A percentile compares a stretch with the other conserved stretches of the same genome.
Evolutionary conservation across 2,888 invertebrate genomes (phyloP).

Genomic region (Phrixothrix hirtus): DNA sequence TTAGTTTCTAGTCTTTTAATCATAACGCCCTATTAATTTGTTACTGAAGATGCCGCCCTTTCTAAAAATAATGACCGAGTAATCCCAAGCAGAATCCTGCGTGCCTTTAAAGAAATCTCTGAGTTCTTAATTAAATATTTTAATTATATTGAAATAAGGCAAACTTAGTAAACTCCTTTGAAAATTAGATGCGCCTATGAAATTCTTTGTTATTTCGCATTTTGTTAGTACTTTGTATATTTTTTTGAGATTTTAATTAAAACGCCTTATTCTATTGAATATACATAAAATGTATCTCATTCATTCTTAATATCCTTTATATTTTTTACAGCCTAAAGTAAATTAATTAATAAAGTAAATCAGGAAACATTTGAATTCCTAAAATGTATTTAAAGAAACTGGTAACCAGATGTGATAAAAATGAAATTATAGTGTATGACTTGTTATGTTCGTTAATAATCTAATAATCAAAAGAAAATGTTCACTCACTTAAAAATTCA

Average conservation of each 20-base stretch:
- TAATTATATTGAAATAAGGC: constrained; percentile 40
- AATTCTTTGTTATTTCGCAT: constrained; percentile 42
- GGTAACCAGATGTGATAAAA: too few species aligned
- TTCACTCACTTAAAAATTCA: too few species aligned
- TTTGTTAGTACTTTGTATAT: constrained; percentile 31
- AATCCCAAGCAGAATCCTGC: constrained; percentile 23
- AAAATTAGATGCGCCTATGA: constrained; percentile 40
- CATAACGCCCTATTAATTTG: constrained; percentile 23
- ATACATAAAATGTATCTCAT: background rate
- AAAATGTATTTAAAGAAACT: too few species aligned
- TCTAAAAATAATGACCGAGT: constrained; percentile 20
- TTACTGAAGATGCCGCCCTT: constrained; percentile 18
- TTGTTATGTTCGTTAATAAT: too few species aligned
- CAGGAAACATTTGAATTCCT: too few species aligned
- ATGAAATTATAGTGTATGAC: too few species aligned
- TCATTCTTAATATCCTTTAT: background rate
- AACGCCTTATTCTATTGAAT: constrained; percentile 17
- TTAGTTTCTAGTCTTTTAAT: constrained; percentile 22
- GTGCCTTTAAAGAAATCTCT: constrained; percentile 34
- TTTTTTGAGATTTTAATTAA: constrained; percentile 31
- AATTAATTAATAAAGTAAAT: too few species aligned
- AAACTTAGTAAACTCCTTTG: constrained; percentile 39
- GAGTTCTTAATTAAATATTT: constrained; percentile 43
- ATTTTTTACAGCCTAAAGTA: background rate
- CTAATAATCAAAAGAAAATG: too few species aligned